A percentile compares a stretch with the other conserved stretches of the same genome.
phyloP scores from a whole-genome alignment of 2,888 invertebrate genomes.

The Sicus ferrugineus region DNA sequence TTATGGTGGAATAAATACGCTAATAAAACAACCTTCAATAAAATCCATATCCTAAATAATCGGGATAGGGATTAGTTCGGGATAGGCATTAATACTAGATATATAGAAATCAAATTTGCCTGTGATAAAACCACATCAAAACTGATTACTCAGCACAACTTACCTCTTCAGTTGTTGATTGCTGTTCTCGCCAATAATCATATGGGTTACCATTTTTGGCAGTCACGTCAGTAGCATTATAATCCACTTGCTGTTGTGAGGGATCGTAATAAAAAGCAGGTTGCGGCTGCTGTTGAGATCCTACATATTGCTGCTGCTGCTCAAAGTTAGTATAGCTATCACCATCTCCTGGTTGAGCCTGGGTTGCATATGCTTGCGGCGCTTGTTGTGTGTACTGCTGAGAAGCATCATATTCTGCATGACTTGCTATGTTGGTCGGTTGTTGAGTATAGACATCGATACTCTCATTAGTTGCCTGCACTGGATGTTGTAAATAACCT shows the following conservation, averaged over 20 bases:
- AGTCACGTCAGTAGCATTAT: slow-evolving; percentile 35
- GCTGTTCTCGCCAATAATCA: slow-evolving; percentile 50
- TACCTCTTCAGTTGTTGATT: slow-evolving; percentile 49
- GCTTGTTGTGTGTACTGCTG: slow-evolving; percentile 38
- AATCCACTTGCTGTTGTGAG: slow-evolving; percentile 32
- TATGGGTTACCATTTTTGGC: slow-evolving; percentile 40
- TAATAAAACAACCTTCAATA: no score
- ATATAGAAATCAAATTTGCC: not conserved
- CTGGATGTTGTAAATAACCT: slow-evolving; percentile 37
- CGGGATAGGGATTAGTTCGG: no score
- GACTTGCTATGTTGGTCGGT: not conserved
- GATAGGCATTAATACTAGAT: no score
- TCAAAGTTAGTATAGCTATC: slow-evolving; percentile 36
- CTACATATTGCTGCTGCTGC: slow-evolving; percentile 29
- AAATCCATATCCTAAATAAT: no score
- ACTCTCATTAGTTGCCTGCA: slow-evolving; percentile 5
- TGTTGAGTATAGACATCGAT: slow-evolving; percentile 23
- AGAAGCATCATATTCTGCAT: slow-evolving; percentile 11
- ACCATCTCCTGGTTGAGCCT: slow-evolving; percentile 11
- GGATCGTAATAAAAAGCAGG: slow-evolving; percentile 31
- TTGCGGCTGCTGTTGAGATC: slow-evolving; percentile 34
- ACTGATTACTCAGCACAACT: slow-evolving; percentile 34
- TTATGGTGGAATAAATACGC: no score
- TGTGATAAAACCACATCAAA: not conserved
- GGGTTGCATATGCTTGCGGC: not conserved